Percentiles rank a stretch among this genome's conserved stretches.
phyloP scores from a whole-genome alignment of 2,113 vertebrate species.

The Turdus rufiventris region DNA sequence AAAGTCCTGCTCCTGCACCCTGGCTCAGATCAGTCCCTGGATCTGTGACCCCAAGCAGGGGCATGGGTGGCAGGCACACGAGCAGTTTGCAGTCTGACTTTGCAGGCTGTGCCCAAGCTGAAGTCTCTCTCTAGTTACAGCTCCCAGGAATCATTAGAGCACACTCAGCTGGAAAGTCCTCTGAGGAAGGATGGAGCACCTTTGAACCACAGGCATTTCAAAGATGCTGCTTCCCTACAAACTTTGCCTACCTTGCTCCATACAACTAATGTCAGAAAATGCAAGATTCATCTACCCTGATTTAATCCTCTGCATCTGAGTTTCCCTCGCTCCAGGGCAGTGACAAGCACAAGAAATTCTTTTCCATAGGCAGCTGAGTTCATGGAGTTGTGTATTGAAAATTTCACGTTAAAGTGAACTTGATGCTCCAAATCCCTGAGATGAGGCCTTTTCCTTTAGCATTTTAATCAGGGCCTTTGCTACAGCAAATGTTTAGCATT shows the following conservation, averaged over 20 bases:
- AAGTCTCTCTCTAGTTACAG: not conserved
- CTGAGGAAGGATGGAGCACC: not conserved
- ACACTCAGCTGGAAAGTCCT: not conserved
- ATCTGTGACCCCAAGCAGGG: accelerated
- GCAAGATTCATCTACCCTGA: not conserved
- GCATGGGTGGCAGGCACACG: not conserved
- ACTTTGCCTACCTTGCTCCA: not conserved
- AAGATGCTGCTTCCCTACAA: not conserved
- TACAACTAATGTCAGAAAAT: not conserved
- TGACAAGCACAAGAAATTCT: not conserved
- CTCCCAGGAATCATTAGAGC: not conserved
- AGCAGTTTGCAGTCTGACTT: not conserved
- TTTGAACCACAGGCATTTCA: not conserved
- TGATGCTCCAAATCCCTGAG: not conserved
- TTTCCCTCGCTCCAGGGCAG: not conserved
- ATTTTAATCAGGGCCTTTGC: constrained; percentile 1
- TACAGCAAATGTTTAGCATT: not conserved
- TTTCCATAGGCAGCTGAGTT: not conserved
- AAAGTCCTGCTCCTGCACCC: not conserved
- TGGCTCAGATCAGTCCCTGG: not conserved
- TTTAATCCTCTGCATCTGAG: not conserved
- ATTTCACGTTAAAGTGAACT: not conserved
- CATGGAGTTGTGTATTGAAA: not conserved
- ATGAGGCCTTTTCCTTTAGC: not conserved
- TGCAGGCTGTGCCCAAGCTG: not conserved